These are phyloP conservation scores for Macrotis lagotis DNA, from an alignment of 2,113 vertebrate genomes.

Conservation along the genomic window DNA sequence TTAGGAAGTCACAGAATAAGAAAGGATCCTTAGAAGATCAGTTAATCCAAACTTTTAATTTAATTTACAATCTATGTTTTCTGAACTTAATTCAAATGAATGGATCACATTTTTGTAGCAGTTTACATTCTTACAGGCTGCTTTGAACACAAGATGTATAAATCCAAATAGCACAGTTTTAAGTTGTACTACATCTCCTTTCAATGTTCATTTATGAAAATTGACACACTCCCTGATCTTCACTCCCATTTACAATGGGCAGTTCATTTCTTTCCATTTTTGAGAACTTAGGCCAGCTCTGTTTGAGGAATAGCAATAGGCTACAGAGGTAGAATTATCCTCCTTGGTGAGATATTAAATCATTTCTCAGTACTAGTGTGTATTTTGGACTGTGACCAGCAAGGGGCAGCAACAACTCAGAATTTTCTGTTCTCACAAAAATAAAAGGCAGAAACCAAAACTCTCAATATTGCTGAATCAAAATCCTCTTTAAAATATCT, in stretches of 20 bases:
- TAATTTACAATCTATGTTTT: background rate
- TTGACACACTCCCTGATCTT: background rate
- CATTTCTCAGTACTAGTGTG: background rate
- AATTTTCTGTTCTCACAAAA: background rate
- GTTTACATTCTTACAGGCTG: background rate
- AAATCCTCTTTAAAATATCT: background rate
- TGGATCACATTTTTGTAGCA: background rate
- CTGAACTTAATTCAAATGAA: background rate
- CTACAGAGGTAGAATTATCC: background rate
- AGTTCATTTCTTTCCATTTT: background rate
- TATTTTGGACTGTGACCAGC: conserved; percentile 38
- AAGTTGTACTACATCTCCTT: background rate
- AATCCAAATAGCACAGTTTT: background rate
- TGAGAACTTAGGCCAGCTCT: background rate
- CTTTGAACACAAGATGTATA: background rate
- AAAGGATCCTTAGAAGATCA: background rate
- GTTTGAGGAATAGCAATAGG: background rate
- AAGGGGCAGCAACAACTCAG: conserved; percentile 60
- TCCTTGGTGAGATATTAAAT: background rate
- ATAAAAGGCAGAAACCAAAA: background rate
- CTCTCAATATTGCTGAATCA: background rate
- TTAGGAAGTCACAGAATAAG: background rate
- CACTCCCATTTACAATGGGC: background rate
- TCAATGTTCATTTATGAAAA: background rate
- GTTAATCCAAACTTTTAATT: background rate